Conservation (phyloP, 1,140 invertebrate species). For the Uloborus diversus region DNA sequence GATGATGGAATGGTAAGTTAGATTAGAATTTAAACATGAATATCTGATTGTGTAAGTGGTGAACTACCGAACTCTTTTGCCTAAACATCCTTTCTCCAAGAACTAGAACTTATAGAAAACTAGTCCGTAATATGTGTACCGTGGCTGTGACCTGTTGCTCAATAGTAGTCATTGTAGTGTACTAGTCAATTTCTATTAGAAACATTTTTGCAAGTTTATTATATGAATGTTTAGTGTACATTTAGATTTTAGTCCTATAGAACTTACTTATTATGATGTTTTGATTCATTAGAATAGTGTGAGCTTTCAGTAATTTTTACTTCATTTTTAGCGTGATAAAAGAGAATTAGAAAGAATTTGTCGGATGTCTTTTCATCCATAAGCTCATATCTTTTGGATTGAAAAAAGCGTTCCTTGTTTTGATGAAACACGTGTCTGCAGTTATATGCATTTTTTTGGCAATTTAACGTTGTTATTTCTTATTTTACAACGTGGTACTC, state of each 20-base stretch:
- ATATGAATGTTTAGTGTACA: not conserved
- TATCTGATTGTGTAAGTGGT: conserved; percentile 42
- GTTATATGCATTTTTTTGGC: too few species aligned
- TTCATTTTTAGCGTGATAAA: too few species aligned
- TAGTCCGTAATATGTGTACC: not conserved
- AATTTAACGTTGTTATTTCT: too few species aligned
- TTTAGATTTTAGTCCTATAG: too few species aligned
- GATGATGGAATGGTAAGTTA: conserved; percentile 36
- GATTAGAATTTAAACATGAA: conserved; percentile 19
- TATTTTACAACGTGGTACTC: too few species aligned
- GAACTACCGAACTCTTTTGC: not conserved
- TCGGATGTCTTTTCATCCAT: too few species aligned
- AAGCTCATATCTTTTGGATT: too few species aligned
- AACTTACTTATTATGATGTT: not conserved
- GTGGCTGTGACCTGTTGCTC: not conserved
- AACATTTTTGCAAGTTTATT: not conserved
- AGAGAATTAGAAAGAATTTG: too few species aligned
- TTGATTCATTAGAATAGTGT: too few species aligned
- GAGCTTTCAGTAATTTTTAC: too few species aligned
- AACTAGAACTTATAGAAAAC: not conserved
- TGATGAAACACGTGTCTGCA: too few species aligned
- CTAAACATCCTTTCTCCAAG: not conserved
- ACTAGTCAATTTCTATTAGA: not conserved
- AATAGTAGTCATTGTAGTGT: not conserved
- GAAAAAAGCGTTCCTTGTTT: too few species aligned